Evolutionary conservation across 2,113 vertebrate species (phyloP).

Genomic region (Peucedramus taeniatus): DNA sequence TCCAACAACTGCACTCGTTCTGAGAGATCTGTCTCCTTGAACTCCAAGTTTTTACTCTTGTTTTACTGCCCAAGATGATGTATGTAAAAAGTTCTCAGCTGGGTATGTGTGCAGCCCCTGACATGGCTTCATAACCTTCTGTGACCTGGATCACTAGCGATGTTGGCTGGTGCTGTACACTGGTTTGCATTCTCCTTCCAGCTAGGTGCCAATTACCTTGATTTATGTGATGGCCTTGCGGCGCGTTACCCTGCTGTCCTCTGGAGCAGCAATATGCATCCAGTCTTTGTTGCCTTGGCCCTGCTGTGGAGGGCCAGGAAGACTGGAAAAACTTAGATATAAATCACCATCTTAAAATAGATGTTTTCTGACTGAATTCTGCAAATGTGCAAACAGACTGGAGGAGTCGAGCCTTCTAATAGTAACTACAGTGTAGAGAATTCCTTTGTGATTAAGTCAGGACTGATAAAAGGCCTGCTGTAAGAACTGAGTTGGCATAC

Average conservation of each 20-base stretch:
- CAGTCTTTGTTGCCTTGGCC: not conserved
- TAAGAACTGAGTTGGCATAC: not conserved
- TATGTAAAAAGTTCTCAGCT: not conserved
- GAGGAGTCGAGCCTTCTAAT: not conserved
- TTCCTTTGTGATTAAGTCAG: not conserved
- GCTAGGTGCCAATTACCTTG: not conserved
- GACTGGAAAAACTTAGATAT: not conserved
- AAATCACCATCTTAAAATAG: not conserved
- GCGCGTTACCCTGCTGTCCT: not conserved
- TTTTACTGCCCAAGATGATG: not conserved
- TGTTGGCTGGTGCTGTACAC: not conserved
- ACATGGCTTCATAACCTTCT: not conserved
- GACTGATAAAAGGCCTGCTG: not conserved
- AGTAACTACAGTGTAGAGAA: not conserved
- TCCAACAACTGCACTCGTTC: slow-evolving; percentile 30
- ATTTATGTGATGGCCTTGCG: not conserved
- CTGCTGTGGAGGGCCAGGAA: not conserved
- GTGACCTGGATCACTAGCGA: not conserved
- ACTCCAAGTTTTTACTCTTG: slow-evolving; percentile 1
- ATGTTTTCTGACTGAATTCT: not conserved
- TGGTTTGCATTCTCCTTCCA: not conserved
- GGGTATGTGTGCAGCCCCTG: not conserved
- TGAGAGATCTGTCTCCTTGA: not conserved
- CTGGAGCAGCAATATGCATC: not conserved
- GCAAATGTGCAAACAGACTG: not conserved